Conservation (phyloP, 2,888 invertebrate species). For the Notodonta ziczac region DNA sequence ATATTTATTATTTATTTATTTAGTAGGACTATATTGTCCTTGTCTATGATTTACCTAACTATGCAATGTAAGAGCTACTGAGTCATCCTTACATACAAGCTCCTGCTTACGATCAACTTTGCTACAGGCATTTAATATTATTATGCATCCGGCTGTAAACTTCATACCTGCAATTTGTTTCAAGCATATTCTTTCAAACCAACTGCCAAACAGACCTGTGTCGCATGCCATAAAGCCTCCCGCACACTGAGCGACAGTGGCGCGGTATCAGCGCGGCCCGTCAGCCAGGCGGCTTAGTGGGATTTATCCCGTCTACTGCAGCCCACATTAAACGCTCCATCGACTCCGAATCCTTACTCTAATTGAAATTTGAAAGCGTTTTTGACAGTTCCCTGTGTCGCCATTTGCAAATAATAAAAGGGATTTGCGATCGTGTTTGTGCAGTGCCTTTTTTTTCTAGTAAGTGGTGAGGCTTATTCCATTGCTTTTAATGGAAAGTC, state of each 20-base stretch:
- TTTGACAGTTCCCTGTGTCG: slow-evolving; percentile 57
- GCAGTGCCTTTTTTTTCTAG: slow-evolving; percentile 8
- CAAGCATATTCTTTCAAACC: too few species aligned
- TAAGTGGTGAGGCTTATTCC: neutral
- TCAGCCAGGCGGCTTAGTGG: slow-evolving; percentile 58
- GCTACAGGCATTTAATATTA: too few species aligned
- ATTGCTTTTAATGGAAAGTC: neutral
- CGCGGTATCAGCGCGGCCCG: slow-evolving; percentile 43
- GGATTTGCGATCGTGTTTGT: slow-evolving; percentile 19
- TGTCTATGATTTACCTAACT: too few species aligned
- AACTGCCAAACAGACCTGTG: neutral
- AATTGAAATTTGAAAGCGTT: slow-evolving; percentile 69
- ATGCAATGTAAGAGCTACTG: too few species aligned
- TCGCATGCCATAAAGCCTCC: slow-evolving; percentile 22
- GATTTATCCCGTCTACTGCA: slow-evolving; percentile 52
- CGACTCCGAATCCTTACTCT: slow-evolving; percentile 58
- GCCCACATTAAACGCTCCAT: slow-evolving; percentile 64
- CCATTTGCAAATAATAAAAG: slow-evolving; percentile 49
- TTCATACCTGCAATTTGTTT: too few species aligned
- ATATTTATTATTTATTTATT: too few species aligned
- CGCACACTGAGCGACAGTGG: slow-evolving; percentile 34
- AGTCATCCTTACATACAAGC: too few species aligned
- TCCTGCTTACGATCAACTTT: too few species aligned
- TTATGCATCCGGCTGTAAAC: too few species aligned
- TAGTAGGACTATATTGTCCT: too few species aligned